Evolutionary conservation across 2,113 vertebrate species (phyloP).

Genomic region (Ornithorhynchus anatinus): DNA sequence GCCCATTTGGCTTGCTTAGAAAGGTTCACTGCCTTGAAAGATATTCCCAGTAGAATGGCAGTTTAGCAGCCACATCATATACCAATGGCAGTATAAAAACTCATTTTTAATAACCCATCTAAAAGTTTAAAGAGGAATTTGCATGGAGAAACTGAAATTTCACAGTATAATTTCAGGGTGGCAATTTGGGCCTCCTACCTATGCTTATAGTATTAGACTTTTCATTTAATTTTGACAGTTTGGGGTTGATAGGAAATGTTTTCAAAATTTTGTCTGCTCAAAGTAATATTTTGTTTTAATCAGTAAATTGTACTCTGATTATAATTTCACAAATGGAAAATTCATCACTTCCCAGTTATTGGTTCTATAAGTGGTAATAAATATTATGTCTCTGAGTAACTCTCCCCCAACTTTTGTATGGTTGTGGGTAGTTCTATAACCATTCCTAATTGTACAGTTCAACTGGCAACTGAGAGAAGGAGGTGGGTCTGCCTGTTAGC

Average conservation of each 20-base stretch:
- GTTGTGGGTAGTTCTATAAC: too few species aligned
- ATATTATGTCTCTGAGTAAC: too few species aligned
- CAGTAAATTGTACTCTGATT: too few species aligned
- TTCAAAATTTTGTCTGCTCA: background rate
- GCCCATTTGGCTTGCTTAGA: conserved; percentile 13
- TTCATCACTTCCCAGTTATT: too few species aligned
- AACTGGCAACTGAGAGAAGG: too few species aligned
- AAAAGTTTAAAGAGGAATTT: conserved; percentile 16
- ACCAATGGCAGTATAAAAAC: background rate
- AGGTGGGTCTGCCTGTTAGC: too few species aligned
- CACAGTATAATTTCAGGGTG: background rate
- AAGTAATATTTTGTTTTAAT: too few species aligned
- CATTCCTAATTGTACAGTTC: too few species aligned
- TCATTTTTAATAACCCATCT: conserved; percentile 19
- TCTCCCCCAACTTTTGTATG: too few species aligned
- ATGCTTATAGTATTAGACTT: background rate
- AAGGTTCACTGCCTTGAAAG: conserved; percentile 5
- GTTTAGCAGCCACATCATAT: conserved; percentile 20
- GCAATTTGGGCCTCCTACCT: background rate
- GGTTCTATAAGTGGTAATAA: too few species aligned
- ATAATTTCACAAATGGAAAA: too few species aligned
- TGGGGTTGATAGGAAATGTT: background rate
- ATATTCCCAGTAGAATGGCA: conserved; percentile 1
- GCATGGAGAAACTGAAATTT: background rate
- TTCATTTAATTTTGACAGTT: background rate